Conservation (phyloP, 2,888 invertebrate species). For the Thereva nobilitata region DNA sequence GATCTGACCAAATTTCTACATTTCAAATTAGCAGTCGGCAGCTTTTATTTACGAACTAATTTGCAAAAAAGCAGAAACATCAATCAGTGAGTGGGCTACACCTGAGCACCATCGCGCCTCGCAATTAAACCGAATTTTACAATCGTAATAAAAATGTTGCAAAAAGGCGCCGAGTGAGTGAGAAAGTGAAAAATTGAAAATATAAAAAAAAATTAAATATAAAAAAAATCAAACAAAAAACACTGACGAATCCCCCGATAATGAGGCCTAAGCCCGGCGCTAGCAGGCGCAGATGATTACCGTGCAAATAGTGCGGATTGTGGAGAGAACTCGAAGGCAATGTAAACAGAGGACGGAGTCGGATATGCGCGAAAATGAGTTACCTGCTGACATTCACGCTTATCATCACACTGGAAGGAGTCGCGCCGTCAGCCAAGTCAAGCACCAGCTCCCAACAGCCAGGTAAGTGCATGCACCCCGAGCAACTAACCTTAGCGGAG, state of each 20-base stretch:
- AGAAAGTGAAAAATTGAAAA: no score
- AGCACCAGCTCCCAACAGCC: constrained; percentile 8
- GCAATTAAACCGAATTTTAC: no score
- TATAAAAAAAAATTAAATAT: no score
- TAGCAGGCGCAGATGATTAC: no score
- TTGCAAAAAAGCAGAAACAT: constrained; percentile 15
- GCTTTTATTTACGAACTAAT: neutral
- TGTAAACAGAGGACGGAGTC: constrained; percentile 12
- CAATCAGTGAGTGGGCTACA: neutral
- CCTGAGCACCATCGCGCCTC: no score
- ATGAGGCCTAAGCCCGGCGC: no score
- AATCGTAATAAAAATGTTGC: no score
- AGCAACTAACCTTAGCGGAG: neutral
- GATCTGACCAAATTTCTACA: constrained; percentile 11
- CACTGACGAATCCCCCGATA: no score
- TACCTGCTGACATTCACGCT: constrained; percentile 40
- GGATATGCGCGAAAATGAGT: constrained; percentile 38
- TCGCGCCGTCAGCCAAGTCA: constrained; percentile 1
- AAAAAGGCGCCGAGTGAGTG: no score
- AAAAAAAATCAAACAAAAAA: no score
- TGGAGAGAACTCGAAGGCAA: constrained; percentile 4
- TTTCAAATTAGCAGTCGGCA: constrained; percentile 17
- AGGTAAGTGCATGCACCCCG: constrained; percentile 18
- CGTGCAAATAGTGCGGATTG: neutral
- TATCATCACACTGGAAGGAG: constrained; percentile 39